Evolutionary conservation across 2,113 vertebrate species (phyloP).

Genomic region (Bambusicola thoracicus): DNA sequence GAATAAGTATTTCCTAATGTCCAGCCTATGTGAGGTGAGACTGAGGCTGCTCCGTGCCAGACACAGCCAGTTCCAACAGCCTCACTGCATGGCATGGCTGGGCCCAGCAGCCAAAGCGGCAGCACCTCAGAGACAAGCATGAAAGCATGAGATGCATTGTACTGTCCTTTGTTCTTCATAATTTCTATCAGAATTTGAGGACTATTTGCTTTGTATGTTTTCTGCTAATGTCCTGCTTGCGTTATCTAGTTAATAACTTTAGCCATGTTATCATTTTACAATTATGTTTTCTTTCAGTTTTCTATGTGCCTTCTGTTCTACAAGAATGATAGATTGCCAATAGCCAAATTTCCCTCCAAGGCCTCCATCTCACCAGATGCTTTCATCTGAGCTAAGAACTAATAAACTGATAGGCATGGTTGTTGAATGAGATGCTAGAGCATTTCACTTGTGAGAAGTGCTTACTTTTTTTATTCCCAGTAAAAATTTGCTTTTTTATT

Average conservation of each 20-base stretch:
- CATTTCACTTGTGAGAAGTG: not conserved
- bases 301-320: not conserved
- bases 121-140: not conserved
- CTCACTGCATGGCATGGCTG: not conserved
- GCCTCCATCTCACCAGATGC: not conserved
- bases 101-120: not conserved
- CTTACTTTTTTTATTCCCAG: not conserved
- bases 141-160: not conserved
- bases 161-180: not conserved
- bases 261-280: not conserved
- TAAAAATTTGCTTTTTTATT: not conserved
- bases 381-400: not conserved
- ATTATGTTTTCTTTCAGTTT: not conserved
- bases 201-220: not conserved
- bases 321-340: not conserved
- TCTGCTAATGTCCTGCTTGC: not conserved
- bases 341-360: not conserved
- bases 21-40: not conserved
- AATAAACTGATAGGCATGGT: not conserved
- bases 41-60: not conserved
- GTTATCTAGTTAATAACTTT: not conserved
- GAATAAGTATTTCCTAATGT: no score
- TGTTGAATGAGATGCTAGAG: not conserved
- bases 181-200: not conserved
- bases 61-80: rapidly evolving